These are phyloP conservation scores for Sinonovacula constricta DNA, from an alignment of 1,140 invertebrate species.

Conservation along the genomic window DNA sequence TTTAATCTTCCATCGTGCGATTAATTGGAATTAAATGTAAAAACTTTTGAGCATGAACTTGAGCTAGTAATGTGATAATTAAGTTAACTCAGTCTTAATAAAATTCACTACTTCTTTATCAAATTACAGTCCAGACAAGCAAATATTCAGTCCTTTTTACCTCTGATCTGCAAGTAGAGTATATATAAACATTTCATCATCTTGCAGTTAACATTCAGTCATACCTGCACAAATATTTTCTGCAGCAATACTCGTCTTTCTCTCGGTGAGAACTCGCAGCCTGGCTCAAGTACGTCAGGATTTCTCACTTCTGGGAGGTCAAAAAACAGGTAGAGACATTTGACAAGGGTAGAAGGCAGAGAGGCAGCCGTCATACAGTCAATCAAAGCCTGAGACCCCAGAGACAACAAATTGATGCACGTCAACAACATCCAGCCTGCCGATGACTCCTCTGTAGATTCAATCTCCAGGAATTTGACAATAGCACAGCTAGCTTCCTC, in stretches of 20 bases:
- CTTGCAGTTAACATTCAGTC: no score
- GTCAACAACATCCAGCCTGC: conserved; percentile 98
- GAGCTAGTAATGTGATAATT: no score
- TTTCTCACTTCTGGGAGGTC: conserved; percentile 90
- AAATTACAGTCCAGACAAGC: no score
- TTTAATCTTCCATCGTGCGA: no score
- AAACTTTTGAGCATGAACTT: no score
- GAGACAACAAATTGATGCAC: conserved; percentile 90
- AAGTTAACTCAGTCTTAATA: no score
- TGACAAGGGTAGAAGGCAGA: conserved; percentile 98
- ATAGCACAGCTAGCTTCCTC: conserved; percentile 97
- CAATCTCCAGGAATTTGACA: conserved; percentile 95
- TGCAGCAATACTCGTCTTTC: conserved; percentile 95
- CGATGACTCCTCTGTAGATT: conserved; percentile 88
- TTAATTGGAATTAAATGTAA: no score
- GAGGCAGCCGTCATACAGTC: conserved; percentile 94
- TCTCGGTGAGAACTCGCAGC: conserved; percentile 92
- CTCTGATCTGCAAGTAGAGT: no score
- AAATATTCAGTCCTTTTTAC: no score
- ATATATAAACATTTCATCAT: no score
- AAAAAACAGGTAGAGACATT: conserved; percentile 99
- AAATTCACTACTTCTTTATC: no score
- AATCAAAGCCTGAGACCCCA: conserved; percentile 80
- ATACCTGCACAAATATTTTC: conserved; percentile 98
- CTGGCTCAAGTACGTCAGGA: conserved; percentile 82